These are phyloP conservation scores for Cromileptes altivelis DNA, from an alignment of 2,113 vertebrate genomes.

Conservation along the genomic window DNA sequence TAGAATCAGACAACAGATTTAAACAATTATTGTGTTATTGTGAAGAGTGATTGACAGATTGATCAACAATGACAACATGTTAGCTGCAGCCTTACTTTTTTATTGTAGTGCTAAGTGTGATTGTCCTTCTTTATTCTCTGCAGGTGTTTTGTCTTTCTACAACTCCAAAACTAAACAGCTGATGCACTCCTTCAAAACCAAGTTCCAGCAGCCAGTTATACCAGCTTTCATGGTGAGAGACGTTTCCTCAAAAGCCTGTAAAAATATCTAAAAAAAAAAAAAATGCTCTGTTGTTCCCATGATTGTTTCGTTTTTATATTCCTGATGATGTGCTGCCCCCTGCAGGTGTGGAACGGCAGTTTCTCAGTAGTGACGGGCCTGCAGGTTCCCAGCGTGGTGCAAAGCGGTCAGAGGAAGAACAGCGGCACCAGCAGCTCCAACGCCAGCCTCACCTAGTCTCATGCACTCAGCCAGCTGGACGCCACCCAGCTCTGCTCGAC, in stretches of 20 bases:
- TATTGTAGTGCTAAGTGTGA: not conserved
- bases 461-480: conserved; percentile 11
- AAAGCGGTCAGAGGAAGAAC: conserved; percentile 92
- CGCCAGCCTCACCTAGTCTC: conserved; percentile 91
- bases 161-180: conserved; percentile 92
- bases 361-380: conserved; percentile 93
- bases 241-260: not conserved
- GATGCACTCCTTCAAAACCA: conserved; percentile 93
- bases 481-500: conserved; percentile 13
- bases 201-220: conserved; percentile 93
- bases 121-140: not conserved
- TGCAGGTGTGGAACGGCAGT: conserved; percentile 96
- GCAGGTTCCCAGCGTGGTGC: conserved; percentile 93
- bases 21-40: no score
- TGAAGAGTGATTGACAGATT: no score
- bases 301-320: not conserved
- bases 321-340: conserved; percentile 1
- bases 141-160: conserved; percentile 95
- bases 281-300: accelerated
- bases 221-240: conserved; percentile 91
- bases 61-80: not conserved
- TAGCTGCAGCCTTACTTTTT: not conserved
- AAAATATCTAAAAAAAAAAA: not conserved
- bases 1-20: no score
- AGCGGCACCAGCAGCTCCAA: conserved; percentile 96